These are phyloP conservation scores for Procambarus virginalis DNA, from an alignment of 1,140 invertebrate genomes.

Conservation along the genomic window DNA sequence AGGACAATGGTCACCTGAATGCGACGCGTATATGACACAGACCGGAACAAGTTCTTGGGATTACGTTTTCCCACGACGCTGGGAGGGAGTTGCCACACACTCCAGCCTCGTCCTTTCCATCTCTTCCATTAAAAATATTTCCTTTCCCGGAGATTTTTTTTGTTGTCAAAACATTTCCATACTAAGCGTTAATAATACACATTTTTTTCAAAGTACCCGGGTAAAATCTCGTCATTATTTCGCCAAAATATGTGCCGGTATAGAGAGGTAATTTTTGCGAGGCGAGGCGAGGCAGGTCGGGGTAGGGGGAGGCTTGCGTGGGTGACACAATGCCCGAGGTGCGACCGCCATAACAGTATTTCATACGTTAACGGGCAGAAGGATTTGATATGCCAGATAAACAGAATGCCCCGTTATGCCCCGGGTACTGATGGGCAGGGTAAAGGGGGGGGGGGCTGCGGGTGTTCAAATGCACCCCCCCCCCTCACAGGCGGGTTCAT, in stretches of 20 bases:
- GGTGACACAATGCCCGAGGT: slow-evolving; percentile 49
- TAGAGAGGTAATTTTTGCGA: background rate
- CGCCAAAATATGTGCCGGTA: too few relatives aligned
- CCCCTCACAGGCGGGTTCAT: too few relatives aligned
- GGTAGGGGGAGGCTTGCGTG: slow-evolving; percentile 18
- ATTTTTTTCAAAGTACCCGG: too few relatives aligned
- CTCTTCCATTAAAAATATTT: too few relatives aligned
- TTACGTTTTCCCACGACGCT: slow-evolving; percentile 55
- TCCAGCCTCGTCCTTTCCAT: background rate
- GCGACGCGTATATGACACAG: slow-evolving; percentile 56
- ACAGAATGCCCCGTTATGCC: slow-evolving; percentile 59
- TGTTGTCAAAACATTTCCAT: background rate
- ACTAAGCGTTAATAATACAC: too few relatives aligned
- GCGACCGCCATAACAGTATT: slow-evolving; percentile 60
- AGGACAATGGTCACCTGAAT: slow-evolving; percentile 66
- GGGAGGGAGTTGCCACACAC: slow-evolving; percentile 1
- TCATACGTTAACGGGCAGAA: slow-evolving; percentile 63
- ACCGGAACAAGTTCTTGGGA: slow-evolving; percentile 63
- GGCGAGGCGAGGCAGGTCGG: background rate
- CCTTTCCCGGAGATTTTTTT: background rate
- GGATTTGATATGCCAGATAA: slow-evolving; percentile 64
- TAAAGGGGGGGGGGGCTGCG: background rate
- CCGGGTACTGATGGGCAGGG: background rate
- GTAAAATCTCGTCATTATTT: too few relatives aligned
- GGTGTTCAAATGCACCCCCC: too few relatives aligned